Conservation (phyloP, 2,888 invertebrate genomes). For the Alsophila aescularia region DNA sequence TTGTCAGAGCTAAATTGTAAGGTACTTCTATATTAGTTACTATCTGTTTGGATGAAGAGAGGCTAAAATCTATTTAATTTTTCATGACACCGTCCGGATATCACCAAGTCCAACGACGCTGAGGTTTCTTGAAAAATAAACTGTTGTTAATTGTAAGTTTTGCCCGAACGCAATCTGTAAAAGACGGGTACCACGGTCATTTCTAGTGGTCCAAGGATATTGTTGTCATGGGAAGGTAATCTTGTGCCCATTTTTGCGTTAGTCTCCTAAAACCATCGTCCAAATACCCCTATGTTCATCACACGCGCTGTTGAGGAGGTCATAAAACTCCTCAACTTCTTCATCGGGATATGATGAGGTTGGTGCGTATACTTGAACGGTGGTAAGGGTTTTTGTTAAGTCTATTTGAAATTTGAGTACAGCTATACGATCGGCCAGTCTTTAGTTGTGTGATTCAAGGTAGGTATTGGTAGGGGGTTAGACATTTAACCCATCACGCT, state of each 20-base stretch:
- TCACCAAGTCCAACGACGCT: slow-evolving; percentile 17
- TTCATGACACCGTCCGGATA: slow-evolving; percentile 1
- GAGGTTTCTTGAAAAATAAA: slow-evolving; percentile 16
- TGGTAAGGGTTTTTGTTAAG: no score
- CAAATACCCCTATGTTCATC: slow-evolving; percentile 15
- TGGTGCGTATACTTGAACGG: slow-evolving; percentile 15
- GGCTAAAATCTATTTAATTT: slow-evolving; percentile 3
- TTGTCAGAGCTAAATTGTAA: neutral
- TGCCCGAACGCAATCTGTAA: neutral
- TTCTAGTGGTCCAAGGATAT: slow-evolving; percentile 11
- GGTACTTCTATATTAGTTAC: neutral
- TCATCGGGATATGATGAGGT: slow-evolving; percentile 9
- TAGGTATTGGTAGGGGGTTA: no score
- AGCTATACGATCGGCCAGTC: no score
- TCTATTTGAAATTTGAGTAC: no score
- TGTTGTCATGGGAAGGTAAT: neutral
- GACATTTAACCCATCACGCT: no score
- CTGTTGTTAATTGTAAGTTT: slow-evolving; percentile 5
- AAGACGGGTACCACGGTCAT: neutral
- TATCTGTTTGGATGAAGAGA: neutral
- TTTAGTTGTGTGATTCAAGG: no score
- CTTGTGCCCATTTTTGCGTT: slow-evolving; percentile 15
- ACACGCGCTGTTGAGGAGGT: slow-evolving; percentile 8
- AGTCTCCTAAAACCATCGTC: slow-evolving; percentile 17
- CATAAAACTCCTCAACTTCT: slow-evolving; percentile 20